Base-by-base conservation (phyloP, 2,113 vertebrate species). In the Acrocephalus kingi region DNA sequence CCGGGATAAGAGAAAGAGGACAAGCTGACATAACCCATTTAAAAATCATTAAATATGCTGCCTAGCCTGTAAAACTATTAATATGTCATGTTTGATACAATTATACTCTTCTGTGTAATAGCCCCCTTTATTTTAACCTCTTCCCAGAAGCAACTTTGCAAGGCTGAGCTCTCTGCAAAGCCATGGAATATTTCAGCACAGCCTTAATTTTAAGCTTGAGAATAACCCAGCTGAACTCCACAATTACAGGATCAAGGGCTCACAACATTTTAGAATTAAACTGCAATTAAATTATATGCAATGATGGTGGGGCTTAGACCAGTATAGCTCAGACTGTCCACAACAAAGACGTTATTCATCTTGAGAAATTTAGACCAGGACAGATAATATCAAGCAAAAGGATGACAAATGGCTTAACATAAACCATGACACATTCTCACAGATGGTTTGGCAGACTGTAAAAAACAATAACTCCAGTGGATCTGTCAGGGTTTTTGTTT, bases 1-100 rank as follows among this genome's bases (percentile, higher is more conserved):
- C 89, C 5, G 28, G 72, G 92, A 93, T 67, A 74, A 61, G 18
- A 91, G 78, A 96, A 97, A 63, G 92, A 96, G 94, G 92, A 90
- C 93, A 86, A 88, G 87, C 85, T 96, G 93, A 80, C 90, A 96
- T 84, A 97, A 95, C 94, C 93, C 82, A 96, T 63, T 97, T 96
- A 90, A 89, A 95, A 94, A 88, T 45, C 63, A 95, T 94, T 94
- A 97, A 90, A 91, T 56, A 87, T 15, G 75, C 72, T 90, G 85
- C 85, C 59, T 83, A 31, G 54, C 35, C 93, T 89, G 82, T 90
- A 80, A 80, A 94, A 83, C 85, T 85, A 94, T 90, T 94, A 94
- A 71, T 84, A 43, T 81, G 80, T 45, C 89, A 72, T 18, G 51
- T 84, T 87, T 67, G 48, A 90, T 69, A 71, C 75, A 80, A 90